These are phyloP conservation scores for Acanthosepion esculentum DNA, from an alignment of 2,888 invertebrate genomes.

Conservation along the genomic window DNA sequence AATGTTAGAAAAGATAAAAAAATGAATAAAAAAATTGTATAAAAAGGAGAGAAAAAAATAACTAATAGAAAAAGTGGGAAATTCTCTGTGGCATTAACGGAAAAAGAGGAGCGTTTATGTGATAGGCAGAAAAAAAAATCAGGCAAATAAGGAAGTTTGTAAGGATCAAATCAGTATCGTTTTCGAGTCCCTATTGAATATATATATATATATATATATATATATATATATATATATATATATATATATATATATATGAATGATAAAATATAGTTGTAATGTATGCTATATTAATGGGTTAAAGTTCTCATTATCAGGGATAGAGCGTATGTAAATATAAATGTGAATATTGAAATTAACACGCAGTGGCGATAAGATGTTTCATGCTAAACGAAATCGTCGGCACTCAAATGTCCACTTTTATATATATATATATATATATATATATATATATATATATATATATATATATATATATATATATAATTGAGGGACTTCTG, in stretches of 20 bases:
- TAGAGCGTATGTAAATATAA: too few species aligned
- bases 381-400: background rate
- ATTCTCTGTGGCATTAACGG: background rate
- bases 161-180: conserved; percentile 9
- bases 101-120: background rate
- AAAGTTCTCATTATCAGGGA: too few species aligned
- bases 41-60: background rate
- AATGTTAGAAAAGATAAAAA: background rate
- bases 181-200: background rate
- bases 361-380: too few species aligned
- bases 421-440: background rate
- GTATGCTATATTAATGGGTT: too few species aligned
- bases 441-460: too few species aligned
- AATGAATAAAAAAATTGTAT: background rate
- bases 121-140: background rate
- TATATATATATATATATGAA: background rate
- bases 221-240: conserved; percentile 2
- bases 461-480: too few species aligned
- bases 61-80: background rate
- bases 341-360: too few species aligned
- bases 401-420: background rate
- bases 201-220: background rate
- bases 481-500: too few species aligned
- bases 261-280: too few species aligned
- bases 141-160: background rate